Conservation (phyloP, 2,888 invertebrate species). For the Archips crataeganus region DNA sequence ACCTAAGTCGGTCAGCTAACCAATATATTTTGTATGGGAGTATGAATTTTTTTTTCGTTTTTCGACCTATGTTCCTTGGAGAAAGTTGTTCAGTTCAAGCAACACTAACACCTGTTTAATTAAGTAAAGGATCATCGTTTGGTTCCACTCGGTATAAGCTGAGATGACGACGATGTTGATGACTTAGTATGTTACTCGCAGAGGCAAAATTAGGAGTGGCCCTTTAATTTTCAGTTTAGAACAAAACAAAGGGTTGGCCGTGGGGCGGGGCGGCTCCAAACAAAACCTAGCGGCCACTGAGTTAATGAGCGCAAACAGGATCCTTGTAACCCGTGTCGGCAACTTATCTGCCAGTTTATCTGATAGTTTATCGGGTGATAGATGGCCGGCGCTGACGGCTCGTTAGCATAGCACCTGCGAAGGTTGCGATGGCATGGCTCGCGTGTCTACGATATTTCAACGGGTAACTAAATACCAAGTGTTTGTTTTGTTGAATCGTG, state of each 20-base stretch:
- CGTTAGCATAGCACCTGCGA: constrained; percentile 5
- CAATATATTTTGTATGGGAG: no score
- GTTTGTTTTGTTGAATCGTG: not conserved
- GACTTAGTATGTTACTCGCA: no score
- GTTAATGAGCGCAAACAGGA: constrained; percentile 14
- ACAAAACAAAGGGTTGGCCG: not conserved
- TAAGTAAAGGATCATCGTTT: no score
- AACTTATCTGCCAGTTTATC: constrained; percentile 21
- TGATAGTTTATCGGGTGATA: constrained; percentile 2
- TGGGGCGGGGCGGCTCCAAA: not conserved
- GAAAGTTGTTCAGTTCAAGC: no score
- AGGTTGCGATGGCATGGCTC: not conserved
- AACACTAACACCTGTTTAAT: no score
- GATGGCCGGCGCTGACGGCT: constrained; percentile 7
- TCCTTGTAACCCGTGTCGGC: constrained; percentile 10
- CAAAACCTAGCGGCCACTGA: not conserved
- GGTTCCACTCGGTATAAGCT: no score
- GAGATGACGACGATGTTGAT: no score
- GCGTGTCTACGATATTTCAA: constrained; percentile 1
- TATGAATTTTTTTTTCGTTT: no score
- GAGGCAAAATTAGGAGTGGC: not conserved
- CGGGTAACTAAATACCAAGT: not conserved
- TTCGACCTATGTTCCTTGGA: no score
- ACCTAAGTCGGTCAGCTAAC: no score
- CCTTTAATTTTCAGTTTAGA: not conserved